phyloP scores from a whole-genome alignment of 2,888 invertebrate species.

The Allophyes oxyacanthae region DNA sequence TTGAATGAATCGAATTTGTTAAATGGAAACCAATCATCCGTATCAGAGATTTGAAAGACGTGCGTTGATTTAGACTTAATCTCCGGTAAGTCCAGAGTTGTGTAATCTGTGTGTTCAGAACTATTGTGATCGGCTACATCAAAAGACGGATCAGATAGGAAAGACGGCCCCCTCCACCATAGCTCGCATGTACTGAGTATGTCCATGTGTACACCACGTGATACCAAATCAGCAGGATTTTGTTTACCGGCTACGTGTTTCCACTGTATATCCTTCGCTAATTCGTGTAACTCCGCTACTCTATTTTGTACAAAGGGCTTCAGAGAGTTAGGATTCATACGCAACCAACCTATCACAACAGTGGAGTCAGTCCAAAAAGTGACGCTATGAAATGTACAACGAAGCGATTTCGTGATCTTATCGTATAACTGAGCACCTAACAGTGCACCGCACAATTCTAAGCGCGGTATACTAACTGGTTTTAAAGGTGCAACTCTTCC shows the following conservation, averaged over 20 bases:
- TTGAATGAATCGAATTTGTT: no score
- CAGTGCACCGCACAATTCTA: conserved; percentile 19
- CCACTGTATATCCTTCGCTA: conserved; percentile 34
- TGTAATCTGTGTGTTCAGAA: no score
- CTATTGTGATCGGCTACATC: no score
- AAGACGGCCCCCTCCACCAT: conserved; percentile 11
- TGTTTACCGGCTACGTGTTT: conserved; percentile 8
- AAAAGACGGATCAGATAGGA: background rate
- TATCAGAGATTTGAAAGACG: no score
- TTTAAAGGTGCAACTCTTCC: conserved; percentile 10
- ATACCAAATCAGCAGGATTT: conserved; percentile 22
- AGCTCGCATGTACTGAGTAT: conserved; percentile 3
- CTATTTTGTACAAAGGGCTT: conserved; percentile 53
- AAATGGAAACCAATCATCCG: no score
- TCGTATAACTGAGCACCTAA: conserved; percentile 11
- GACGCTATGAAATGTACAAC: background rate
- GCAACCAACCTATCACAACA: conserved; percentile 49
- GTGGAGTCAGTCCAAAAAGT: conserved; percentile 54
- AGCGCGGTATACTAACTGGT: conserved; percentile 2
- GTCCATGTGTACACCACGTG: conserved; percentile 18
- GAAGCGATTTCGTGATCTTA: conserved; percentile 6
- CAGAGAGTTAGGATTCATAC: conserved; percentile 36
- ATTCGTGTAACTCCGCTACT: conserved; percentile 39
- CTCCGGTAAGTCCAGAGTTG: background rate
- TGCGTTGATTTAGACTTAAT: background rate